Evolutionary conservation across 2,888 invertebrate species (phyloP).

Genomic region (Heteropelma amictum): DNA sequence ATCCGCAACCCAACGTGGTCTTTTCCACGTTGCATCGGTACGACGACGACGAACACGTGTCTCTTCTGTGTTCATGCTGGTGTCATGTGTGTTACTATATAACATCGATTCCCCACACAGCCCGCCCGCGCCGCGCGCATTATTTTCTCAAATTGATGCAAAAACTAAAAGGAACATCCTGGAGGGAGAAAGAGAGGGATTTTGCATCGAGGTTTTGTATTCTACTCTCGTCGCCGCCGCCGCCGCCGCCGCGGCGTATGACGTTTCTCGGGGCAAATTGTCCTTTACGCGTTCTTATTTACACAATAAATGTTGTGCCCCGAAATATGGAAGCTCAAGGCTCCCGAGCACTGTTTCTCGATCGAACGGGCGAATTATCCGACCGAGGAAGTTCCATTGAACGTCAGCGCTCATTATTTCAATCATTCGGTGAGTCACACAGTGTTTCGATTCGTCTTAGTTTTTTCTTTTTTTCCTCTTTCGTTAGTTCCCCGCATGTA

Average conservation of each 20-base stretch:
- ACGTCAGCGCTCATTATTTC: slow-evolving; percentile 78
- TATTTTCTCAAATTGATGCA: too few relatives aligned
- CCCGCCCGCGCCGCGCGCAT: too few relatives aligned
- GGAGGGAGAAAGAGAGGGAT: too few relatives aligned
- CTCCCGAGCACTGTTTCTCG: slow-evolving; percentile 76
- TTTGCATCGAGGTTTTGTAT: not conserved
- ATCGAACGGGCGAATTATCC: slow-evolving; percentile 69
- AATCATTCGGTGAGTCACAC: slow-evolving; percentile 79
- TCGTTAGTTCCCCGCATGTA: not conserved
- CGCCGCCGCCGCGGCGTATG: slow-evolving; percentile 12
- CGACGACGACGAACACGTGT: too few relatives aligned
- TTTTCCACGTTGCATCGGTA: too few relatives aligned
- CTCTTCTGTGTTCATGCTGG: too few relatives aligned
- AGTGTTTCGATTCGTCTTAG: not conserved
- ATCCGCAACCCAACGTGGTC: not conserved
- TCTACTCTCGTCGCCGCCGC: slow-evolving; percentile 5
- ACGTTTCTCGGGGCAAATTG: slow-evolving; percentile 26
- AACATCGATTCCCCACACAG: too few relatives aligned
- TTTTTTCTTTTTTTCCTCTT: not conserved
- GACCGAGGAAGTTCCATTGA: slow-evolving; percentile 63
- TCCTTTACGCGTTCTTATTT: slow-evolving; percentile 34
- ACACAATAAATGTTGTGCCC: slow-evolving; percentile 80
- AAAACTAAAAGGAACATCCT: too few relatives aligned
- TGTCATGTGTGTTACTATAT: too few relatives aligned
- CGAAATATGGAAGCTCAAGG: slow-evolving; percentile 80